Conservation (phyloP, 2,888 invertebrate species). For the Pseudococcus viburni region DNA sequence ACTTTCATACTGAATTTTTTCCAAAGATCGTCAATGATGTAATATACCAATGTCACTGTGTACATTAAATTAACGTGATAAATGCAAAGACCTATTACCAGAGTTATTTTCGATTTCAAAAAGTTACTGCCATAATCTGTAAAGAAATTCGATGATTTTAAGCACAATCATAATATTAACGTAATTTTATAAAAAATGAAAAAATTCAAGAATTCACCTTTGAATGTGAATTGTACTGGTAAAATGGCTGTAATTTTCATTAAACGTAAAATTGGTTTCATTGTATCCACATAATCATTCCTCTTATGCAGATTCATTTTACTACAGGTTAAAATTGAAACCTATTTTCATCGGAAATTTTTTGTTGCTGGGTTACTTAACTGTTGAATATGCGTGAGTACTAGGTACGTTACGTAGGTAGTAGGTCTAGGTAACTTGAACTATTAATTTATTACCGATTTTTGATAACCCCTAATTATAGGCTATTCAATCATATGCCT, state of each 20-base stretch:
- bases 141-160: background rate
- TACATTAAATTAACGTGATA: background rate
- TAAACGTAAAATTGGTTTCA: background rate
- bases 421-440: too few relatives aligned
- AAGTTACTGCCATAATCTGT: background rate
- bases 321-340: background rate
- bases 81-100: background rate
- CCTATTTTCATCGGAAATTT: too few relatives aligned
- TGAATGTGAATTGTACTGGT: background rate
- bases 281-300: background rate
- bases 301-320: background rate
- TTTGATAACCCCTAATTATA: too few relatives aligned
- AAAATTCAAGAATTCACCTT: background rate
- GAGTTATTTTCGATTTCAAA: background rate
- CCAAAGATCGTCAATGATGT: background rate
- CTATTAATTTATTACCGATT: too few relatives aligned
- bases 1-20: constrained; percentile 2
- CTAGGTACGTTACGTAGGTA: too few relatives aligned
- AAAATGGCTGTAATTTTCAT: background rate
- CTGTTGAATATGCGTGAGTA: too few relatives aligned
- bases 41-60: background rate
- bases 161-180: background rate
- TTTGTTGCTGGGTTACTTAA: too few relatives aligned
- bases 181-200: too few relatives aligned
- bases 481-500: too few relatives aligned